Evolutionary conservation across 2,113 vertebrate genomes (phyloP).

Genomic region (Naja naja): DNA sequence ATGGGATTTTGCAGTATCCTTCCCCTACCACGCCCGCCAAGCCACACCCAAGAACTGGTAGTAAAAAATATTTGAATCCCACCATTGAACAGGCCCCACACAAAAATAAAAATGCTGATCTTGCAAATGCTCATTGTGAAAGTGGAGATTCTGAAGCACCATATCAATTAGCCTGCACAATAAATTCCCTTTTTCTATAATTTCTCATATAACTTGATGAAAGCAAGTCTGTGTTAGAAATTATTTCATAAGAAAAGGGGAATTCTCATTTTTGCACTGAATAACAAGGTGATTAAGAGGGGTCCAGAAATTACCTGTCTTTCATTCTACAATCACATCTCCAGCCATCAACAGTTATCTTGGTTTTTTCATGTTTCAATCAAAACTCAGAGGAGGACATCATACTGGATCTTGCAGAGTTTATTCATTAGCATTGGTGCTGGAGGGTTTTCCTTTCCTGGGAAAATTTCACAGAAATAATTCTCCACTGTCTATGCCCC

Average conservation of each 20-base stretch:
- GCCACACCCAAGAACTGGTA: no score
- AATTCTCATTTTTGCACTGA: not conserved
- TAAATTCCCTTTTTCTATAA: not conserved
- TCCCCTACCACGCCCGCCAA: no score
- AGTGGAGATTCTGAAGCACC: not conserved
- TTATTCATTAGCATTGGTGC: not conserved
- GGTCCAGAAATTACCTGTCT: not conserved
- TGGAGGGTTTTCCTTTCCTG: not conserved
- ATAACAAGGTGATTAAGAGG: not conserved
- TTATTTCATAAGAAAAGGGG: not conserved
- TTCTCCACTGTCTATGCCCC: not conserved
- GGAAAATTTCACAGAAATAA: not conserved
- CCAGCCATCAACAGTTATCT: not conserved
- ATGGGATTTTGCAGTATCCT: no score
- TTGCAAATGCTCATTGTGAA: not conserved
- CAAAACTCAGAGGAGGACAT: not conserved
- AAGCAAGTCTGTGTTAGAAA: not conserved
- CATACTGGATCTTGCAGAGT: not conserved
- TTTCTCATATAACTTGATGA: not conserved
- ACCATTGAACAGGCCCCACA: not conserved
- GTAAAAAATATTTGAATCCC: no score
- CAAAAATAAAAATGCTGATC: not conserved
- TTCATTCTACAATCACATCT: not conserved
- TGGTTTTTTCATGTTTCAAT: not conserved
- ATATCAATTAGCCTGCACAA: not conserved